phyloP scores from a whole-genome alignment of 1,140 invertebrate species.

The Drosophila mayri region DNA sequence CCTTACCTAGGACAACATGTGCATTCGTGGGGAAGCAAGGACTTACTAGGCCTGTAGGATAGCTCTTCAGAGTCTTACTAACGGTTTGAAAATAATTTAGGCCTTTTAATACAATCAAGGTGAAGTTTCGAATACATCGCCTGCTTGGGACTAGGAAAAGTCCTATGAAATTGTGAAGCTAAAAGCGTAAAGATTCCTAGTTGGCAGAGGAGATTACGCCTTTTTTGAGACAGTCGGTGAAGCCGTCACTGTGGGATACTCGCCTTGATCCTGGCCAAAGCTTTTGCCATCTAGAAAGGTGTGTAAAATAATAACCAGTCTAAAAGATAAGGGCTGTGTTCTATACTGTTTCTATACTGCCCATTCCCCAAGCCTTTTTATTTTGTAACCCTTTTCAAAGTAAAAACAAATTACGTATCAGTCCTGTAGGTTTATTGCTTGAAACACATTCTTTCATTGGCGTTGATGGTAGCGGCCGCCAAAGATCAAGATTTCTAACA shows the following conservation, averaged over 20 bases:
- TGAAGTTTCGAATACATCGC: not conserved
- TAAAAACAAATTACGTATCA: not conserved
- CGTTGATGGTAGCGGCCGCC: not conserved
- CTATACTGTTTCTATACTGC: too few species aligned
- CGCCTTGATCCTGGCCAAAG: not conserved
- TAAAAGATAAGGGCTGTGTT: too few species aligned
- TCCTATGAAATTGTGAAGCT: not conserved
- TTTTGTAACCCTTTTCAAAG: not conserved
- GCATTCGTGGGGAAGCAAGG: constrained; percentile 1
- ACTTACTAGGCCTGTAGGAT: too few species aligned
- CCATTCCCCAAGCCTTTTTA: not conserved
- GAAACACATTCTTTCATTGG: not conserved
- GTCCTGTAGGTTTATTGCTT: not conserved
- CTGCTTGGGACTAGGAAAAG: constrained; percentile 4
- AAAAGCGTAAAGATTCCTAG: not conserved
- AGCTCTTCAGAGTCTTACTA: not conserved
- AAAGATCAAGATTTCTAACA: constrained; percentile 11
- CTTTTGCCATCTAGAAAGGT: too few species aligned
- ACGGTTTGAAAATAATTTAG: not conserved
- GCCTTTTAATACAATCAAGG: not conserved
- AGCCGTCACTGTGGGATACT: not conserved
- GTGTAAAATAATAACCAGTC: too few species aligned
- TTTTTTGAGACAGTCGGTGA: not conserved
- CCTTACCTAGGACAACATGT: constrained; percentile 76
- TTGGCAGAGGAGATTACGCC: not conserved